phyloP scores from a whole-genome alignment of 2,888 invertebrate species.

The Epinotia brunnichana region DNA sequence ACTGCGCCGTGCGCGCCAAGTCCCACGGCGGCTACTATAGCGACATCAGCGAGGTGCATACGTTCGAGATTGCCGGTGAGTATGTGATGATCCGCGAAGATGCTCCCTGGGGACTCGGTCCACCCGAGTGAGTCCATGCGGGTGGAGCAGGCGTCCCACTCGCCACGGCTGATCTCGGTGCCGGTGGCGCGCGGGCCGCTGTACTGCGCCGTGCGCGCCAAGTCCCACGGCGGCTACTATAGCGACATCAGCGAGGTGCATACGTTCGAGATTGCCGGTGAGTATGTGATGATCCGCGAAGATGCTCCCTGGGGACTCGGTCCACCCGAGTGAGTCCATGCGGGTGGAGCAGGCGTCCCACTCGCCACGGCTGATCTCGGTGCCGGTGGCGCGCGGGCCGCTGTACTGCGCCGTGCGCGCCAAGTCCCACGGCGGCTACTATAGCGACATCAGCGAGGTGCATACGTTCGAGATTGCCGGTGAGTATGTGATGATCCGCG shows the following conservation, averaged over 20 bases:
- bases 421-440: slow-evolving; percentile 84
- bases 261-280: slow-evolving; percentile 69
- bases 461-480: slow-evolving; percentile 71
- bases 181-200: slow-evolving; percentile 73
- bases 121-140: slow-evolving; percentile 47
- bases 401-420: slow-evolving; percentile 87
- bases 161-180: slow-evolving; percentile 83
- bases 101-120: slow-evolving; percentile 42
- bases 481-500: slow-evolving; percentile 53
- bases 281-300: slow-evolving; percentile 50
- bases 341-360: slow-evolving; percentile 68
- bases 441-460: slow-evolving; percentile 85
- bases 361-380: slow-evolving; percentile 83
- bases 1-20: slow-evolving; percentile 86
- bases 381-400: slow-evolving; percentile 71
- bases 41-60: slow-evolving; percentile 84
- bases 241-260: slow-evolving; percentile 86
- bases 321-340: slow-evolving; percentile 50
- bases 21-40: slow-evolving; percentile 86
- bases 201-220: slow-evolving; percentile 86
- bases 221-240: slow-evolving; percentile 84
- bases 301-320: no score
- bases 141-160: slow-evolving; percentile 69
- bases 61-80: slow-evolving; percentile 71
- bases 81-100: slow-evolving; percentile 38